Evolutionary conservation across 2,797 vertebrate genomes (phyloP), one percentile per base, ranked within the genome.

Genomic region (Pangasius djambal): DNA sequence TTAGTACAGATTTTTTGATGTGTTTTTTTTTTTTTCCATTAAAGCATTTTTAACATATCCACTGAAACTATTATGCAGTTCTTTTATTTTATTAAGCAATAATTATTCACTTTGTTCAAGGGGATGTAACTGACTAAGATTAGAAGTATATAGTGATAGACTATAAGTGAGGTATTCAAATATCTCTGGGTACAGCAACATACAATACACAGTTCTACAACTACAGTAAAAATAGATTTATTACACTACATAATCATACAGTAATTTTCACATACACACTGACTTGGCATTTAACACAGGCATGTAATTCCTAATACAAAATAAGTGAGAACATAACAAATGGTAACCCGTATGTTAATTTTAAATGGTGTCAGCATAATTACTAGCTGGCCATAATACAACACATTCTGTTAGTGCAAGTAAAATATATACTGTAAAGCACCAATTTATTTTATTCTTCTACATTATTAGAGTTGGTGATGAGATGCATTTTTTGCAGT

Each of bases 251-350:
- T 50, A 48, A 67, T 52, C 5, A 20, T 55, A 75, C 28, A 84
- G 8, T 5, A 5, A 84, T 37, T 85, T 88, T 67, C 15, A 59
- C 61, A 78, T 65, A 37, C 37, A 78, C 44, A 75, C 8, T 40
- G 15, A 81, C 67, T 86, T 89, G 83, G 61, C 83, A 79, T 86
- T 59, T 13, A 89, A 70, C 15, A 55, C 83, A 69, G 37, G 34
- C 20, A 83, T 83, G 57, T 40, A 61, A 48, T 57, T 61, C 6
- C 22, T 63, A 50, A 52, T 40, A 52, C 13, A 70, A 89, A 89
- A 85, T 20, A n/a, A 44, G 4, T n/a, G 3, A 40, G 20, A 85
- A 63, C 74, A 40, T 28, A 37, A 31, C 7, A 78, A 83, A 22
- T n/a, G 10, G 0, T 7, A 22, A 83, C 20, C 9, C 44, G 18